Evolutionary conservation across 2,113 vertebrate species (phyloP), one percentile per base, ranked within the genome.

Genomic region (Illadopsis cleaveri): DNA sequence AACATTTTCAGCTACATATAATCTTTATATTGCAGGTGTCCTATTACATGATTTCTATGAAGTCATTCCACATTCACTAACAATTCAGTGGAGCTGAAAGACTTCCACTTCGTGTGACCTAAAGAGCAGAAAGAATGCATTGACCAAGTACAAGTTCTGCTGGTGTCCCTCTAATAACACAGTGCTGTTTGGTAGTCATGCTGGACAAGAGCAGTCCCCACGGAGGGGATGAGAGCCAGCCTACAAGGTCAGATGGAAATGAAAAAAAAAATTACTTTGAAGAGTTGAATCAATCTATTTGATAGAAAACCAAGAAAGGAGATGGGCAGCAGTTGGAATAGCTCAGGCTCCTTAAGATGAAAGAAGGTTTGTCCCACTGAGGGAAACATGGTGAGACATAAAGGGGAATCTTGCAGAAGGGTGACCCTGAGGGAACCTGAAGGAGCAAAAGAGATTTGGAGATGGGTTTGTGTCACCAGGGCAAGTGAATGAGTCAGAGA

Each of bases 391-490:
- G 54, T 20, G 64, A 86, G 58, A 73, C 7, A 45, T 31, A 54
- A 66, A 81, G 72, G 18, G 84, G 35, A 86, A 60, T 38, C 21
- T 47, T 70, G 38, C 22, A 72, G 62, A 30, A 56, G 27, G 3
- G 21, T 50, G 18, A 64, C 45, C 11, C 16, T 38, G 28, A 87
- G 17, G 23, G 13, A 94, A 37, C 10, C 51, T 31, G 35, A 80
- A 72, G 10, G 14, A 79, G 15, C 0, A 9, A 30, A 62, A 73
- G 30, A 78, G 22, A 80, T 35, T 12, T 66, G 12, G 72, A 93
- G 50, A 57, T 18, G 7, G 35, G 23, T 7, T 27, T 30, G 23
- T 65, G 42, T 44, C 68, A 76, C 15, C 0, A 0, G n/a, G 17
- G 9, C 31, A 81, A 78, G 33, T 18, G 35, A 50, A 47, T 33